Conservation (phyloP, 2,113 vertebrate genomes). For the Sterna hirundo region DNA sequence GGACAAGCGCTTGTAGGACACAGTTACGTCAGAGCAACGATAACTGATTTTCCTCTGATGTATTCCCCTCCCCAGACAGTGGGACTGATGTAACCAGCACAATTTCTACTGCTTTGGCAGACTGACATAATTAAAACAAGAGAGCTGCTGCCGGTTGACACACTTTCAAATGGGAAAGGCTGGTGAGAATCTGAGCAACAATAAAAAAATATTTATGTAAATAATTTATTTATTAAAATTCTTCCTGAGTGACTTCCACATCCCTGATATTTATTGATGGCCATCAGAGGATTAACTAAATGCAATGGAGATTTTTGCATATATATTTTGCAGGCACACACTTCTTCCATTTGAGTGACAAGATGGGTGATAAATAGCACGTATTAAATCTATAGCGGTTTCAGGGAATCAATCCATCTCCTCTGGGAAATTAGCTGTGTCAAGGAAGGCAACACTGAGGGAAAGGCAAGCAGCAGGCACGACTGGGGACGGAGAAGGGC, state of each 20-base stretch:
- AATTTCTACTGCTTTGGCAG: not conserved
- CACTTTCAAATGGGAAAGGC: no score
- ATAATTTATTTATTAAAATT: constrained; percentile 9
- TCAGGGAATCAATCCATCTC: constrained; percentile 41
- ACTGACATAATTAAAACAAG: not conserved
- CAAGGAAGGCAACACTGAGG: not conserved
- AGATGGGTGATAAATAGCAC: constrained; percentile 7
- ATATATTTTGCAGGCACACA: not conserved
- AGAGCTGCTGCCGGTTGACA: not conserved
- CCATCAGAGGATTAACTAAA: constrained; percentile 21
- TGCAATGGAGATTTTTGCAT: not conserved
- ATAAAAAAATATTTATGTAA: no score
- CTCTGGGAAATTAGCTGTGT: constrained; percentile 30
- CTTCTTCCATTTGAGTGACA: not conserved
- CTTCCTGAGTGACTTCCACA: not conserved
- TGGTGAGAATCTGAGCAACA: no score
- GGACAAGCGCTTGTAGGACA: not conserved
- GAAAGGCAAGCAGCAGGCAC: not conserved
- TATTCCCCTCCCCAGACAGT: not conserved
- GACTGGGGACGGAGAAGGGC: not conserved
- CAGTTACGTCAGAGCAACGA: fast-evolving
- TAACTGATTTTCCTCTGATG: not conserved
- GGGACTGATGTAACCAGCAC: not conserved
- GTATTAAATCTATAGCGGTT: constrained; percentile 1
- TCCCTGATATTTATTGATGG: not conserved